A percentile compares a stretch with the other conserved stretches of the same genome.
Evolutionary conservation across 2,113 vertebrate genomes (phyloP).

Genomic region (Falcunculus frontatus): DNA sequence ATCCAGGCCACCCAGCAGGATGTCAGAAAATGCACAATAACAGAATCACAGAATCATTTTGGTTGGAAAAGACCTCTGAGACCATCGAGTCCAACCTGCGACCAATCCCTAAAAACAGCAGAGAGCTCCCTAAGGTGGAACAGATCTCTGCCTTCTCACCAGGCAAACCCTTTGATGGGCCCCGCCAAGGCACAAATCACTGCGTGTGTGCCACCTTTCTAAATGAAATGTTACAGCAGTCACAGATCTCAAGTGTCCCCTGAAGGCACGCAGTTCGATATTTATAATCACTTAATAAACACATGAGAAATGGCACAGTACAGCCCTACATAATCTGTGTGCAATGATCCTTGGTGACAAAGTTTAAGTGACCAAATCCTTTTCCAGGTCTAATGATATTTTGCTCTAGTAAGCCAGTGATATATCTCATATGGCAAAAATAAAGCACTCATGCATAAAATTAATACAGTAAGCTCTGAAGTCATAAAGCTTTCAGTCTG

Average conservation of each 20-base stretch:
- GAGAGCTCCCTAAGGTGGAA: neutral
- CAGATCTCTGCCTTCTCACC: neutral
- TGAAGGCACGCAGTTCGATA: neutral
- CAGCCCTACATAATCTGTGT: constrained; percentile 56
- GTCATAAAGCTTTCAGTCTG: constrained; percentile 58
- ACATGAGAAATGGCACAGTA: constrained; percentile 48
- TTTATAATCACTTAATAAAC: constrained; percentile 67
- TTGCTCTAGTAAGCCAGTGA: constrained; percentile 43
- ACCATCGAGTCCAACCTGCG: neutral
- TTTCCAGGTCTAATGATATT: constrained; percentile 57
- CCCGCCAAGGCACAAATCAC: neutral
- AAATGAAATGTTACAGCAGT: constrained; percentile 5
- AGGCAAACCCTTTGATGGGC: neutral
- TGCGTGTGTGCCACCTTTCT: neutral
- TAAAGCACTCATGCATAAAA: constrained; percentile 73
- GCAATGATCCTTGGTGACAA: constrained; percentile 65
- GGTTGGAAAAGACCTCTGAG: neutral
- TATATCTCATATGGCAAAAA: constrained; percentile 60
- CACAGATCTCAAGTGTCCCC: constrained; percentile 15
- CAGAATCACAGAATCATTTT: neutral
- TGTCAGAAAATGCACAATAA: neutral
- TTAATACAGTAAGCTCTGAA: constrained; percentile 66
- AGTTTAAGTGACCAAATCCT: constrained; percentile 64
- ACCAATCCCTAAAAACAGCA: fast-evolving
- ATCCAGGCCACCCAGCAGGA: neutral